These are phyloP conservation scores for Diabrotica undecimpunctata DNA, from an alignment of 1,140 invertebrate species.

Conservation along the genomic window DNA sequence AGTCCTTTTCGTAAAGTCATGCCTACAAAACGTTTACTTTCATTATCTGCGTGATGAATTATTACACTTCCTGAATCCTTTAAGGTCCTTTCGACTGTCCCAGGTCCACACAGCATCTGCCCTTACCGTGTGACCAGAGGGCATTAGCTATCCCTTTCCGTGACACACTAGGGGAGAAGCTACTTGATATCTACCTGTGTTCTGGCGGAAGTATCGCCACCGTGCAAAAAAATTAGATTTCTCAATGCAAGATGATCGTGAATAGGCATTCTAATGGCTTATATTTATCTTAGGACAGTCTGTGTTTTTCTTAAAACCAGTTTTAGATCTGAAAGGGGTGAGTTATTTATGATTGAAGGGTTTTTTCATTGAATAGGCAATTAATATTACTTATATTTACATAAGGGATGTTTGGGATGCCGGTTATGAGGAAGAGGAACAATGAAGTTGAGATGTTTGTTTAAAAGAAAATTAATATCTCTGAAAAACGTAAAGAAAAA, in stretches of 20 bases:
- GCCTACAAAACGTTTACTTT: slow-evolving; percentile 29
- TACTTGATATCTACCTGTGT: background rate
- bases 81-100: slow-evolving; percentile 17
- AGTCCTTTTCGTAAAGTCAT: slow-evolving; percentile 27
- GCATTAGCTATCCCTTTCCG: slow-evolving; percentile 21
- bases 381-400: background rate
- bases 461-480: too few species aligned
- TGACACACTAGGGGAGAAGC: background rate
- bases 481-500: too few species aligned
- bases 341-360: background rate
- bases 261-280: background rate
- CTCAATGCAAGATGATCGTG: background rate
- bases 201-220: slow-evolving; percentile 1
- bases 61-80: slow-evolving; percentile 21
- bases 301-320: background rate
- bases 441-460: too few species aligned
- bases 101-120: slow-evolving; percentile 31
- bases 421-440: background rate
- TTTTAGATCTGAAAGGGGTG: background rate
- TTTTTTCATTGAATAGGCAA: background rate
- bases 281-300: background rate
- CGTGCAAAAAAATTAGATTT: background rate
- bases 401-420: background rate
- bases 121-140: slow-evolving; percentile 29
- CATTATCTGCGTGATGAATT: slow-evolving; percentile 20